Percentiles rank a stretch among this genome's conserved stretches.
phyloP scores from a whole-genome alignment of 2,888 invertebrate species.

The Nymphalis c-album region DNA sequence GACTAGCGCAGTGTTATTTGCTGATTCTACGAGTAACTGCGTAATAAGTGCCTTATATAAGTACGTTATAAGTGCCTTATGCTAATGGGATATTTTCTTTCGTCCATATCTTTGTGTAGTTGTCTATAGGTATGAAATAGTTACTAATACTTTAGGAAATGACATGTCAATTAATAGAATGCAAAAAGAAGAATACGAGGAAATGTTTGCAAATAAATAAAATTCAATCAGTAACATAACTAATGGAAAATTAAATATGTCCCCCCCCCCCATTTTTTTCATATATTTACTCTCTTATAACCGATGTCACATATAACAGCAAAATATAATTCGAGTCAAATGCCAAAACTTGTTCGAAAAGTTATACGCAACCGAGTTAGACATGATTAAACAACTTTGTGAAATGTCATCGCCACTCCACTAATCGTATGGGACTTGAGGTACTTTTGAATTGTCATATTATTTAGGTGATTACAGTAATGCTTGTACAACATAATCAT shows the following conservation, averaged over 20 bases:
- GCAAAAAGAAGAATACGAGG: no score
- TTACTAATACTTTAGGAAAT: no score
- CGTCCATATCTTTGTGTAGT: no score
- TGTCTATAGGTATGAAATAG: no score
- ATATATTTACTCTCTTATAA: slow-evolving; percentile 8
- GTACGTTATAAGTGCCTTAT: no score
- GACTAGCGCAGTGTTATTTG: no score
- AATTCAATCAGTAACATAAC: neutral
- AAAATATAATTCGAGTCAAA: slow-evolving; percentile 13
- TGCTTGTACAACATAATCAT: neutral
- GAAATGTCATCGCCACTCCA: slow-evolving; percentile 26
- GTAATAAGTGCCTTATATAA: no score
- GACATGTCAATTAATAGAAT: no score
- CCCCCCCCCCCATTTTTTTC: neutral
- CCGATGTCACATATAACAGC: slow-evolving; percentile 14
- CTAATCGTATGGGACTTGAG: slow-evolving; percentile 18
- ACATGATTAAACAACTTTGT: slow-evolving; percentile 25
- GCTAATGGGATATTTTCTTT: no score
- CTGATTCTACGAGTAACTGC: no score
- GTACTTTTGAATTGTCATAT: neutral
- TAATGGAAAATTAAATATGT: neutral
- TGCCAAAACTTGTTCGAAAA: slow-evolving; percentile 23
- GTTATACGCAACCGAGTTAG: slow-evolving; percentile 17
- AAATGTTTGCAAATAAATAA: neutral
- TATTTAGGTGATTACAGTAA: neutral